A percentile compares a stretch with the other conserved stretches of the same genome.
Conservation (phyloP, 2,113 vertebrate genomes). For the Brachypteracias leptosomus region DNA sequence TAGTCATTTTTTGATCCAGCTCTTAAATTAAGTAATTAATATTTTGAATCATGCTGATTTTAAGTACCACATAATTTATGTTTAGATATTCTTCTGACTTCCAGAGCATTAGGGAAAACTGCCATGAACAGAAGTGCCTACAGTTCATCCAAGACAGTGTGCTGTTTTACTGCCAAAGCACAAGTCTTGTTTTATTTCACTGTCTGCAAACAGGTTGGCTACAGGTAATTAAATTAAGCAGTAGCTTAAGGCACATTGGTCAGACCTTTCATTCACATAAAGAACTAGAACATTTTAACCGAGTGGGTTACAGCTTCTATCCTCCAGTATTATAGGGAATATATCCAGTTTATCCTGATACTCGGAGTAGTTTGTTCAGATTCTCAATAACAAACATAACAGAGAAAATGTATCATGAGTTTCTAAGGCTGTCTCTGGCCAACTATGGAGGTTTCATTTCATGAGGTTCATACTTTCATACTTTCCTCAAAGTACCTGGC, state of each 20-base stretch:
- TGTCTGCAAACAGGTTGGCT: background rate
- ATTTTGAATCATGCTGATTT: background rate
- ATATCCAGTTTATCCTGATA: background rate
- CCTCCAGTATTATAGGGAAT: background rate
- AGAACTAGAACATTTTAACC: background rate
- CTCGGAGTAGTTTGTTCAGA: background rate
- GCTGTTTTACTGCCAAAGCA: background rate
- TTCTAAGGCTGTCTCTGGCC: background rate
- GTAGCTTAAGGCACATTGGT: background rate
- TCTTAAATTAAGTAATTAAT: constrained; percentile 11
- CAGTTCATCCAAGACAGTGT: background rate
- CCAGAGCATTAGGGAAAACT: background rate
- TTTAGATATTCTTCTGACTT: background rate
- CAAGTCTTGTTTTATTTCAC: background rate
- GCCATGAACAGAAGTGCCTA: background rate
- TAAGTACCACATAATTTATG: background rate
- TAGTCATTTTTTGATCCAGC: background rate
- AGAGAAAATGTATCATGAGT: background rate
- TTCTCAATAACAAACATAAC: background rate
- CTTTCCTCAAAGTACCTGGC: background rate
- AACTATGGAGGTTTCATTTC: background rate
- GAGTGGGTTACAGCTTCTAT: background rate
- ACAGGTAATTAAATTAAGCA: background rate
- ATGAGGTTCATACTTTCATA: background rate
- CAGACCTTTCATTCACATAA: background rate